phyloP scores from a whole-genome alignment of 2,113 vertebrate genomes.

The Labeo catla region DNA sequence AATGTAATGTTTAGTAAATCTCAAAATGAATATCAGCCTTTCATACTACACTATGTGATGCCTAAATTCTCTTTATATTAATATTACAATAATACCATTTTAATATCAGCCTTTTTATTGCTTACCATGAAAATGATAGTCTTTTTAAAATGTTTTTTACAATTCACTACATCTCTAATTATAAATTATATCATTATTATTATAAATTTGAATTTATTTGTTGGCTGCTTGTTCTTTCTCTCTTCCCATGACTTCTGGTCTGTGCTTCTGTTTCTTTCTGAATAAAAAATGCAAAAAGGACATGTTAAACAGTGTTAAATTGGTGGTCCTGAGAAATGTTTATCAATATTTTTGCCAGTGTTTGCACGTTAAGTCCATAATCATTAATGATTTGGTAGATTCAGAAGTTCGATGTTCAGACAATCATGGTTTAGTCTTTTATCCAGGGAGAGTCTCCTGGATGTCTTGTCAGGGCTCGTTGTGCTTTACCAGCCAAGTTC shows the following conservation, averaged over 20 bases:
- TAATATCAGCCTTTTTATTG: neutral
- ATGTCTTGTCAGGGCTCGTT: constrained; percentile 50
- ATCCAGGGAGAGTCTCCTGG: constrained; percentile 63
- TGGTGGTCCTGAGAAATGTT: neutral
- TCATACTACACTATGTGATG: neutral
- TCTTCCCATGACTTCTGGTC: neutral
- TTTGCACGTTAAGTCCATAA: neutral
- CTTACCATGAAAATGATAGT: neutral
- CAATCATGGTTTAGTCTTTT: constrained; percentile 15
- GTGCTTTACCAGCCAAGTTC: constrained; percentile 17
- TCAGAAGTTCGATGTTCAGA: neutral
- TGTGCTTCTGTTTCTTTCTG: neutral
- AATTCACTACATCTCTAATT: too few species aligned
- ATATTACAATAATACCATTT: neutral
- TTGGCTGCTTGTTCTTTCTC: neutral
- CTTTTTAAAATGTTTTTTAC: neutral
- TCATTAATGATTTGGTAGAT: neutral
- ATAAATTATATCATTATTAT: neutral
- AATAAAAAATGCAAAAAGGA: neutral
- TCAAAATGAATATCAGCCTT: neutral
- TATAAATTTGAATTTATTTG: neutral
- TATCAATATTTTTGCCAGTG: neutral
- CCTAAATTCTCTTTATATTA: neutral
- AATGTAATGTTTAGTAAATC: neutral
- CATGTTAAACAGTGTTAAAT: neutral